Base-by-base conservation (phyloP, 2,888 invertebrate genomes). In the Dynastes maya region DNA sequence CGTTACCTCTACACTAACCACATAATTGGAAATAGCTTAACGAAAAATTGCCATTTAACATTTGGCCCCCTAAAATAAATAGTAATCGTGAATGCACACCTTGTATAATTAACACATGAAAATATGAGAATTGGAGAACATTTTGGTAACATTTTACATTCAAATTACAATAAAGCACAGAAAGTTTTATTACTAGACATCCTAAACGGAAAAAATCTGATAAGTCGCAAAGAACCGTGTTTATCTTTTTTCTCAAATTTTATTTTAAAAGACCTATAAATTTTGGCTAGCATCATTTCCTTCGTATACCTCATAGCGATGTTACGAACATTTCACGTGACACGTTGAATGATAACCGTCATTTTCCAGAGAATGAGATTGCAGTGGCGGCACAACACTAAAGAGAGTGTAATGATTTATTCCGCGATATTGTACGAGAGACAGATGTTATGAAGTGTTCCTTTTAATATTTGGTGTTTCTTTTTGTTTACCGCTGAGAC, bases 281-380 rank as follows among this genome's bases (percentile, higher is more conserved):
- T 72, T 72, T 58, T n/a, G 72, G 58, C 16, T 16, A 37, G 71
- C 37, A 45, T 71, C 71, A 70, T 77, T 77, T 77, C 77, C 77
- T 61, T 16, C 49, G 71, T 71, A 49, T 71, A 77, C 63, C 71
- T 63, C 71, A 71, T 71, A 37, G 71, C 71, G 65, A 55, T 63
- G 74, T 71, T 67, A 67, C 72, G 22, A 55, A 37, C 79, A 71
- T 77, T 79, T 79, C 55, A 65, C 72, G 64, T 79, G 79, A 77
- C 79, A 77, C 67, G 55, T 76, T 79, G 79, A 79, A 70, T 72
- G 79, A 79, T 79, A 72, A 72, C 72, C 76, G 78, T 76, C 75
- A 78, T 78, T 78, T 78, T 76, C 75, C 61, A 68, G 63, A 22
- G 76, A 76, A 78, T 78, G 75, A 78, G 78, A 78, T 78, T 75